These are phyloP conservation scores for Epinephelus malabaricus DNA, from an alignment of 2,797 vertebrate genomes.

Conservation along the genomic window DNA sequence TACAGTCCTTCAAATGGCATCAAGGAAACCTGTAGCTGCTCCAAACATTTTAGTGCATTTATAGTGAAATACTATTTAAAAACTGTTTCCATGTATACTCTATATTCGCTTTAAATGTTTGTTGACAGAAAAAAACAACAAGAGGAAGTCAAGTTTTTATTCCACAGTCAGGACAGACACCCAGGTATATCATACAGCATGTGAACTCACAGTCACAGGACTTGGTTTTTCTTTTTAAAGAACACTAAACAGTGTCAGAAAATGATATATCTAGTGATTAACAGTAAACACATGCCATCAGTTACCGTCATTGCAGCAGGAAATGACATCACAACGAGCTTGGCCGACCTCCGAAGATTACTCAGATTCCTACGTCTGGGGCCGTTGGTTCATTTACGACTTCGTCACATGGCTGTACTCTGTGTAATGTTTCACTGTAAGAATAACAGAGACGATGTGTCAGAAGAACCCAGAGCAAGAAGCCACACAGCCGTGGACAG, in stretches of 20 bases:
- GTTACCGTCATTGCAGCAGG: conserved; percentile 49
- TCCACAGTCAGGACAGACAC: conserved; percentile 1
- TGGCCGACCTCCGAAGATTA: conserved; percentile 42
- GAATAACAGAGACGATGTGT: conserved; percentile 73
- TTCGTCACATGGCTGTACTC: conserved; percentile 45
- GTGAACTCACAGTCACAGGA: not conserved
- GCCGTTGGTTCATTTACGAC: conserved; percentile 65
- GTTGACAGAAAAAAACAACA: not conserved
- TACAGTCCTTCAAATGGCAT: not conserved
- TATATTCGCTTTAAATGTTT: not conserved
- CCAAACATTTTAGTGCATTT: not conserved
- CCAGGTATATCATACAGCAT: not conserved
- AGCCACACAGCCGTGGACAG: conserved; percentile 31
- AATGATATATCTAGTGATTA: conserved; percentile 40
- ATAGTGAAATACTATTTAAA: not conserved
- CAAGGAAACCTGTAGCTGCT: not conserved
- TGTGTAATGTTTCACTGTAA: conserved; percentile 71
- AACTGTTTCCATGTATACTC: not conserved
- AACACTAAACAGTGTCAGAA: conserved; percentile 21
- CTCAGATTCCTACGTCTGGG: conserved; percentile 64
- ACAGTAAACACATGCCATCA: conserved; percentile 60
- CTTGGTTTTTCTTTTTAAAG: not conserved
- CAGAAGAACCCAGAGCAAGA: conserved; percentile 42
- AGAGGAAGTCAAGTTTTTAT: not conserved
- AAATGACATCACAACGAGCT: conserved; percentile 68